Base-by-base conservation (phyloP, 2,113 vertebrate species). In the Sminthopsis crassicaudata region DNA sequence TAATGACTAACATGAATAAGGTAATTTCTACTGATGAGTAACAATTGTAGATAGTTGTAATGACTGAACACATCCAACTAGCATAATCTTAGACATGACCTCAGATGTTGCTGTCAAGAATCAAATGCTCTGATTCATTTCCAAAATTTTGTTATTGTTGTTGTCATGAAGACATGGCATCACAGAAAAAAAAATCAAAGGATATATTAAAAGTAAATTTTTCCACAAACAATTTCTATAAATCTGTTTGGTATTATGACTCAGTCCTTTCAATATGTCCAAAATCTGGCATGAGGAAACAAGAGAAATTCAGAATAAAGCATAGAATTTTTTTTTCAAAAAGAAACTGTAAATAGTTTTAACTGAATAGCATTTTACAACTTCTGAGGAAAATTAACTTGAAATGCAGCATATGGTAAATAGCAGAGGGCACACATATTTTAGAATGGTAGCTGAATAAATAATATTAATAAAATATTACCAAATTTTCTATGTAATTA, bases 401-500 rank as follows among this genome's bases (percentile, higher is more conserved):
- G 93, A 97, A 96, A 94, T 93, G 90, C 67, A 98, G 95, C 22
- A 91, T 84, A 84, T 84, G 67, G n/a, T 84, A 84, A 97, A 96
- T 89, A 27, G 9, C 93, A 97, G 93, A 93, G 95, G 97, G 52
- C 67, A 89, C 90, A 92, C 91, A 90, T 76, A 92, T 96, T 98
- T 98, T 94, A 96, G 91, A 96, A 93, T 92, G 91, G 54, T 94
- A 95, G 98, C 91, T 94, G 94, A 95, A 97, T 96, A 96, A 98
- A 97, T 97, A 95, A 90, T 48, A 94, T 48, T 95, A 96, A 96
- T 97, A 97, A 97, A 98, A 94, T 94, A 96, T 96, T 97, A 94
- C 97, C 96, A 98, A 97, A 98, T 97, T 96, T 97, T 96, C 94
- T 52, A 96, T 95, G 92, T 91, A 92, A 96, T 97, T 96, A 95